Evolutionary conservation across 2,888 invertebrate species (phyloP), one percentile per base, ranked within the genome.

Genomic region (Scrobipalpa costella): DNA sequence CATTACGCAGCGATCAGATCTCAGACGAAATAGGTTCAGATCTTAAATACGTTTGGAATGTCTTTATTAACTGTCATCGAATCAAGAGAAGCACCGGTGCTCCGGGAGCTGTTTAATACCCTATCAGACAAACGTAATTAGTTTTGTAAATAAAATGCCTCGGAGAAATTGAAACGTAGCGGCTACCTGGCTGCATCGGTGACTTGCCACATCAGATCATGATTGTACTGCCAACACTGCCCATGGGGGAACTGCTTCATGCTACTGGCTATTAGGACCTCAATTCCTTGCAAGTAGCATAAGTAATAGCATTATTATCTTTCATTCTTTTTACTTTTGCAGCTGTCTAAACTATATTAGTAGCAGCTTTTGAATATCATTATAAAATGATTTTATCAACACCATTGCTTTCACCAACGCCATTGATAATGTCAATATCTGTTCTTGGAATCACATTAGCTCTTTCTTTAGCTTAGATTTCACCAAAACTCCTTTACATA

Each of bases 121-220:
- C 86, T 80, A 90, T 90, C 90, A 88, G 86, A 87, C 88, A 90
- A 86, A 90, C 86, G 87, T 91, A 90, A 91, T 91, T 91, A 91
- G 87, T 91, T 91, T 91, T 90, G 87, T 91, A 90, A 89, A 91
- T 91, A 90, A 90, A 90, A 90, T 90, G 85, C 88, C 86, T 85
- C 81, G 73, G 80, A 86, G 88, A 88, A 89, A 91, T 90, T 91
- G 90, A 91, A 91, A 89, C 90, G 89, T 87, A 82, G 74, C 78
- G 74, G 87, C 88, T 90, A 89, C 90, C 86, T 88, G 86, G 81
- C 79, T 79, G 79, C 75, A 77, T 81, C 68, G 79, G 85, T 89
- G 91, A 90, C 89, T 90, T 88, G 90, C 88, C 80, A 80, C 80
- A 85, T 85, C 81, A 78, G 71, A 77, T 79, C 79, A 78, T 76